Evolutionary conservation across 2,113 vertebrate species (phyloP), one percentile per base, ranked within the genome.

Genomic region (Heptranchias perlo): DNA sequence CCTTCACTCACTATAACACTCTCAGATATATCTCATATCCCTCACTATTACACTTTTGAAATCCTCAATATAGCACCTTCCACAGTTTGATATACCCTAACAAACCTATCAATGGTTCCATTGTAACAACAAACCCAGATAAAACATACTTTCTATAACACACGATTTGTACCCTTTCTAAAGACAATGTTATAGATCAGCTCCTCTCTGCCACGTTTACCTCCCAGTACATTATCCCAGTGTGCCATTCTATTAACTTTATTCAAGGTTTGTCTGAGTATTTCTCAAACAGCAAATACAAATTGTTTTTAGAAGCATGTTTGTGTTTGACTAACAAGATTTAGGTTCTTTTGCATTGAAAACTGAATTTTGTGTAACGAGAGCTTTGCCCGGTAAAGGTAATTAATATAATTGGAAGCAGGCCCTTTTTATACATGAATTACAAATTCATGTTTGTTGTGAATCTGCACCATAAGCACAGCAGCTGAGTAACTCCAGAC

Each of bases 361-460:
- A 69, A 69, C 64, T 67, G 47, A 69, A 67, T 95, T 95, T 95
- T 35, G 47, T 67, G 64, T 52, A 69, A 69, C 25, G 18, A 95
- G 94, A 25, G 39, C 64, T 69, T 69, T 65, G 73, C 39, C 64
- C 94, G 0, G 44, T 52, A 49, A 69, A 35, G 44, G 44, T 95
- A 95, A 69, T 95, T 95, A 95, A 67, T 73, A 49, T 95, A 95
- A 95, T 95, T 95, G 94, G 94, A 95, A 95, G 64, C 62, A 95
- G 94, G 44, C 94, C 44, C 44, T 49, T 92, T 93, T 93, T n/a
- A 91, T 39, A 93, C n/a, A 35, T 31, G 44, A 49, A 44, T 95
- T 95, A 95, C 94, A 95, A 67, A 69, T 95, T 69, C 64, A 39
- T 39, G 94, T 95, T 95, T 69, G 94, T 95, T 69, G 94, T 31